Conservation (phyloP, 53 echinoderm and acorn worm species). For the Echinarachnius parma region DNA sequence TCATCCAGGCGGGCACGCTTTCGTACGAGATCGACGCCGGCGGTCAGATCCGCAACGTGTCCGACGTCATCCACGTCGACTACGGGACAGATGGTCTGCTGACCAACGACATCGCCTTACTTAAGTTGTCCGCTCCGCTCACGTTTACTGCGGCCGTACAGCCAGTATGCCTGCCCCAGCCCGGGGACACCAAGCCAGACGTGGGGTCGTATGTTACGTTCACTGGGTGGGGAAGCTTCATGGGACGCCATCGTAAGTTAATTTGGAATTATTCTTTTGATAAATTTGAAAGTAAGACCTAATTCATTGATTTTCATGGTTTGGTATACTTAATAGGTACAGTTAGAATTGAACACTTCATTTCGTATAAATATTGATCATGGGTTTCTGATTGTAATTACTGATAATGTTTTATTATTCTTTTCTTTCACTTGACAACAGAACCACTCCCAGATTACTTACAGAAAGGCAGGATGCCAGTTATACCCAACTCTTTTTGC, state of each 20-base stretch:
- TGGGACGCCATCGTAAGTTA: neutral
- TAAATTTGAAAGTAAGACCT: no score
- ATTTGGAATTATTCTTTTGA: no score
- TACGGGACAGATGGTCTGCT: neutral
- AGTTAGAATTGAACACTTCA: no score
- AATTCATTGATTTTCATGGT: no score
- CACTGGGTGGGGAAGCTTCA: conserved; percentile 32
- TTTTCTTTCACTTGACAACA: no score
- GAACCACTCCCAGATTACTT: neutral
- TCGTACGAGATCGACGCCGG: neutral
- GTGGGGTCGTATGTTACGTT: conserved; percentile 3
- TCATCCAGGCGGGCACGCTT: conserved; percentile 12
- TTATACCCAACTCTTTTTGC: conserved; percentile 12
- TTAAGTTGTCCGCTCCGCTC: conserved; percentile 11
- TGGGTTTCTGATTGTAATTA: no score
- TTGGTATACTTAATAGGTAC: no score
- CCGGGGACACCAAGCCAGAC: neutral
- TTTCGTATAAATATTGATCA: no score
- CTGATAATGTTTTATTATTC: no score
- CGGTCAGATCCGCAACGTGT: conserved; percentile 5
- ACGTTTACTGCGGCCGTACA: conserved; percentile 24
- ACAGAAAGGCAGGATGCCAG: conserved; percentile 1
- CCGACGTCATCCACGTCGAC: neutral
- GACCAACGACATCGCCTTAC: conserved; percentile 24
- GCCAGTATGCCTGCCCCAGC: conserved; percentile 23